Percentiles rank a stretch among this genome's conserved stretches.
Conservation (phyloP, 2,113 vertebrate genomes). For the Euleptes europaea region DNA sequence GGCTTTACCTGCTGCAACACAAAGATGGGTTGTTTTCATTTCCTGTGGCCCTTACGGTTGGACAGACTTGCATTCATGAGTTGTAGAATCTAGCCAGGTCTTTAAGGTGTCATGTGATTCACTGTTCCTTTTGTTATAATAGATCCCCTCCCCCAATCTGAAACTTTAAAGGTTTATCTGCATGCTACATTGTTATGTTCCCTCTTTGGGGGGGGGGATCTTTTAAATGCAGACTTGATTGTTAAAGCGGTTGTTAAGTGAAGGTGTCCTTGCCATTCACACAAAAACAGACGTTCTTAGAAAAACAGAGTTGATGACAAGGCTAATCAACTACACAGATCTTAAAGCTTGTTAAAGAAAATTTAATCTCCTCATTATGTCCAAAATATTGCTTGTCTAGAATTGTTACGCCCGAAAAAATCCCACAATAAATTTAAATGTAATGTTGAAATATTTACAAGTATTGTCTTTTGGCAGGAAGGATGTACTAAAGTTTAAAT, state of each 20-base stretch:
- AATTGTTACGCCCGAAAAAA: not conserved
- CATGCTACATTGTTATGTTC: not conserved
- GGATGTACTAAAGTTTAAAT: not conserved
- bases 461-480: not conserved
- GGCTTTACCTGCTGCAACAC: too few species aligned
- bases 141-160: not conserved
- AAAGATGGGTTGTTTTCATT: too few species aligned
- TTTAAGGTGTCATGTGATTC: not conserved
- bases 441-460: not conserved
- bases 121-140: not conserved
- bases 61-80: too few species aligned
- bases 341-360: not conserved
- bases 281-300: not conserved
- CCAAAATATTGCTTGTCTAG: not conserved
- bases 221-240: not conserved
- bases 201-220: not conserved
- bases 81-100: too few species aligned
- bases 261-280: not conserved
- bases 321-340: not conserved
- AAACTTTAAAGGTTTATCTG: not conserved
- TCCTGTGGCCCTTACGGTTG: too few species aligned
- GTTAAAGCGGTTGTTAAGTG: not conserved
- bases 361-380: not conserved
- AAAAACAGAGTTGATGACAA: conserved; percentile 19
- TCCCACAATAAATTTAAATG: not conserved